phyloP scores from a whole-genome alignment of 2,888 invertebrate genomes.

The Perdita meconis region DNA sequence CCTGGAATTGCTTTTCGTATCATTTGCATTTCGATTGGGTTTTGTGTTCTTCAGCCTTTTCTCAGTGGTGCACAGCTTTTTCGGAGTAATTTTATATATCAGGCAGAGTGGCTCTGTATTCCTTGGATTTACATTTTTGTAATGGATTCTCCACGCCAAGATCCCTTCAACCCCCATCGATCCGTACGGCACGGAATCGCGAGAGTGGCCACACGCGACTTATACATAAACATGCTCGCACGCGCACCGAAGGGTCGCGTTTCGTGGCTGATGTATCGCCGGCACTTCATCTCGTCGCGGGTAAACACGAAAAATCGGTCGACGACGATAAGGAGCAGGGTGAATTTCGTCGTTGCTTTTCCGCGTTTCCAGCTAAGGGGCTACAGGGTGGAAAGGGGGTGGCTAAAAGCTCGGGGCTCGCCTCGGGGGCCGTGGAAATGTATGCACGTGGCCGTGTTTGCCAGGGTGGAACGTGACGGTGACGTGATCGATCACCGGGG shows the following conservation, averaged over 20 bases:
- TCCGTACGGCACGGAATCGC: conserved; percentile 1
- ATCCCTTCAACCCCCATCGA: neutral
- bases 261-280: conserved; percentile 65
- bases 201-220: conserved; percentile 50
- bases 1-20: conserved; percentile 1
- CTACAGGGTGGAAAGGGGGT: neutral
- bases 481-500: conserved; percentile 68
- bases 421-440: conserved; percentile 57
- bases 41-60: neutral
- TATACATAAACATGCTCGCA: conserved; percentile 52
- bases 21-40: too few species aligned
- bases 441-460: conserved; percentile 65
- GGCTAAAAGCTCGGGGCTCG: conserved; percentile 44
- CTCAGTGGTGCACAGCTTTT: too few species aligned
- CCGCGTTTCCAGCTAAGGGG: conserved; percentile 45
- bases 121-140: too few species aligned
- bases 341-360: conserved; percentile 55
- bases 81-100: too few species aligned
- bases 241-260: conserved; percentile 29
- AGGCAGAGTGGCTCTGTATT: too few species aligned
- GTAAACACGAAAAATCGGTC: conserved; percentile 72
- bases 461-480: conserved; percentile 59
- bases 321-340: conserved; percentile 58
- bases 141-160: neutral
- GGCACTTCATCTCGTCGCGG: conserved; percentile 69